Base-by-base conservation (phyloP, 2,113 vertebrate species). In the Dipodomys merriami region DNA sequence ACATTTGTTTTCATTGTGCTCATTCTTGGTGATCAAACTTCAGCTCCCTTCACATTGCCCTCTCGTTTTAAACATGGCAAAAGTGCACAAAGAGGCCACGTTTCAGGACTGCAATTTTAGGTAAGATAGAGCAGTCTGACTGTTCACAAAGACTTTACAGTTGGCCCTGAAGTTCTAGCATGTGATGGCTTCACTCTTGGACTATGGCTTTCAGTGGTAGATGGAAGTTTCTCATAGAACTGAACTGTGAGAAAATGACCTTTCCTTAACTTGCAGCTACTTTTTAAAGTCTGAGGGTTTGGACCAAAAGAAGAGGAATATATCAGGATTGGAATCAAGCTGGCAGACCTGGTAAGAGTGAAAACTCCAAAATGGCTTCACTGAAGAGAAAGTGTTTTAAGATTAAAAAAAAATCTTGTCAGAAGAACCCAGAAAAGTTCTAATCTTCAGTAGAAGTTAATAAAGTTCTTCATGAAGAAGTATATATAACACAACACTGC, bases 141-240 rank as follows among this genome's bases (percentile, higher is more conserved):
- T 96, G 95, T 97, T 97, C 96, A 92, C 96, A 95, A 94, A 94
- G 97, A 97, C 97, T 98, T 98, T 97, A 96, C 88, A 96, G 78
- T 96, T 97, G 96, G 96, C 97, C 97, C 96, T 95, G 97, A 97
- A 96, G 96, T 97, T 98, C 96, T 96, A 96, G 97, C 96, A 96
- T 97, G 97, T 97, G 96, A 98, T 94, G 96, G 94, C 97, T 97
- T 98, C 97, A 96, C 97, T 98, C 97, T 97, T 98, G 98, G 98
- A 98, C 98, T 98, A 91, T 97, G 97, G 98, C 97, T 98, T 97
- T 97, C 98, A 97, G 97, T 97, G 97, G 97, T 97, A 98, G 97
- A 98, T 97, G 97, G 97, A 97, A 98, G 97, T 97, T 97, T 98
- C 97, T 98, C 96, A 96, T 97, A 98, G 97, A 98, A 97, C 96